phyloP scores from a whole-genome alignment of 2,797 vertebrate genomes.

The Bucorvus abyssinicus region DNA sequence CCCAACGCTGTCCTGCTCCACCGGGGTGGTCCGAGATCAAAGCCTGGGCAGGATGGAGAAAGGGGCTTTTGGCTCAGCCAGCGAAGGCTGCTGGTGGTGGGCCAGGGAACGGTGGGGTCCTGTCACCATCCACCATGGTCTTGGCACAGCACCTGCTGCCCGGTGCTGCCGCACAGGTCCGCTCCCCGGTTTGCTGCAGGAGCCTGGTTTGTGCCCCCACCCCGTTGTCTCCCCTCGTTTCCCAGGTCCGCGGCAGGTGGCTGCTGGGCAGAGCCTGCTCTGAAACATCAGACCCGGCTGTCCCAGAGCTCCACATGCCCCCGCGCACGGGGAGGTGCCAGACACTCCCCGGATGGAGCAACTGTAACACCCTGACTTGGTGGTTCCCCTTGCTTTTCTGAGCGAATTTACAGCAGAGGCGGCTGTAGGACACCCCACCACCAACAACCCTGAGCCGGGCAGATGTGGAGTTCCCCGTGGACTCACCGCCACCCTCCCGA shows the following conservation, averaged over 20 bases:
- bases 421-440: not conserved
- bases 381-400: not conserved
- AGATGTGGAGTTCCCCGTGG: too few species aligned
- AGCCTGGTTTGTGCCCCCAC: not conserved
- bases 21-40: not conserved
- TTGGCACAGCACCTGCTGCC: rapidly evolving
- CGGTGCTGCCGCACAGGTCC: rapidly evolving
- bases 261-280: not conserved
- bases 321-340: too few species aligned
- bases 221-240: rapidly evolving
- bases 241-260: rapidly evolving
- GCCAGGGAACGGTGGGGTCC: not conserved
- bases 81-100: not conserved
- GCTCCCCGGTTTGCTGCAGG: not conserved
- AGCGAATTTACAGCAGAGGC: rapidly evolving
- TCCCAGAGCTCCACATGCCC: not conserved
- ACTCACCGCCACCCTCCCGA: too few species aligned
- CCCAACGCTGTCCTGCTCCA: rapidly evolving
- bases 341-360: too few species aligned
- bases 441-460: too few species aligned
- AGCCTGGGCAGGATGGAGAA: not conserved
- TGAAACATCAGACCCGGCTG: rapidly evolving
- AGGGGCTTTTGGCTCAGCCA: not conserved
- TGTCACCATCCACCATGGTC: rapidly evolving
- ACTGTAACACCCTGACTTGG: rapidly evolving